Evolutionary conservation across 2,888 invertebrate genomes (phyloP).

Genomic region (Homarus gammarus): DNA sequence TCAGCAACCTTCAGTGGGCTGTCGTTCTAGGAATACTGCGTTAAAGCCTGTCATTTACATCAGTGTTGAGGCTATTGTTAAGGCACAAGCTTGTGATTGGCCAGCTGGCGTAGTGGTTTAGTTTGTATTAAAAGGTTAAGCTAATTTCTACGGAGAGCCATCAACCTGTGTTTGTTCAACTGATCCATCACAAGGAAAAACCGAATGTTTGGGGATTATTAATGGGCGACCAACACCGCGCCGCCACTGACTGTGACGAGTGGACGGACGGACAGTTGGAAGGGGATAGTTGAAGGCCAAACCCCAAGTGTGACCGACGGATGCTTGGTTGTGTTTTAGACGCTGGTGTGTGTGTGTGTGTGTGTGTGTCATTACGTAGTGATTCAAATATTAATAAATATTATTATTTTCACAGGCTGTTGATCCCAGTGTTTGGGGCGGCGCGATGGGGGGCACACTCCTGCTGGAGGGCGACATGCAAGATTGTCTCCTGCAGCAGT

Average conservation of each 20-base stretch:
- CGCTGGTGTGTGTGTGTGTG: slow-evolving; percentile 8
- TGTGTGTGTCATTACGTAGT: too few relatives aligned
- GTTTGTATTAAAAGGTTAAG: background rate
- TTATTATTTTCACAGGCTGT: slow-evolving; percentile 47
- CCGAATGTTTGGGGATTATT: background rate
- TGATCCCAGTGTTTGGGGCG: slow-evolving; percentile 67
- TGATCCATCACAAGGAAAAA: background rate
- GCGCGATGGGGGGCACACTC: slow-evolving; percentile 60
- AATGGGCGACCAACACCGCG: too few relatives aligned
- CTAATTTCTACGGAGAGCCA: background rate
- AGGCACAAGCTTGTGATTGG: background rate
- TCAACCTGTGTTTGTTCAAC: background rate
- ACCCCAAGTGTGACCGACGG: too few relatives aligned
- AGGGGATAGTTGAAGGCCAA: too few relatives aligned
- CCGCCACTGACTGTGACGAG: too few relatives aligned
- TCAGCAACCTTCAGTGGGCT: slow-evolving; percentile 14
- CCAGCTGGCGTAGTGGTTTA: background rate
- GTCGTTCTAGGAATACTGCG: slow-evolving; percentile 9
- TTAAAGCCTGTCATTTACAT: slow-evolving; percentile 17
- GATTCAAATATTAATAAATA: background rate
- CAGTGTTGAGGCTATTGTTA: background rate
- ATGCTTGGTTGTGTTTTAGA: too few relatives aligned
- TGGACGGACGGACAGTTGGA: too few relatives aligned
- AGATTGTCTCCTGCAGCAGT: slow-evolving; percentile 56
- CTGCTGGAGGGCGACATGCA: slow-evolving; percentile 53